These are phyloP conservation scores for Scaptodrosophila latifasciaeformis DNA, from an alignment of 2,888 invertebrate genomes.

Conservation along the genomic window DNA sequence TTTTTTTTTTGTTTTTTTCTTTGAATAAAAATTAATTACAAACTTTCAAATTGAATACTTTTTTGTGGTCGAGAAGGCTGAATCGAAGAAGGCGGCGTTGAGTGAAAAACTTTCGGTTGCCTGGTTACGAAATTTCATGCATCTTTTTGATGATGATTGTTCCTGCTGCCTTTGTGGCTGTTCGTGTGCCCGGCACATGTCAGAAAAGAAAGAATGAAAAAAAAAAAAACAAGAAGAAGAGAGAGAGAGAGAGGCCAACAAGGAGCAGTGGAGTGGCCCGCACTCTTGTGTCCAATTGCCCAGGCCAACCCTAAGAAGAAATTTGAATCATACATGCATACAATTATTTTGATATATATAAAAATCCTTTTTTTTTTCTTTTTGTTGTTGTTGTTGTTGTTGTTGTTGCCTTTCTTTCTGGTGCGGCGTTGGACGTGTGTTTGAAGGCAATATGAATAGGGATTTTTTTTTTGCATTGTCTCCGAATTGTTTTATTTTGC, in stretches of 20 bases:
- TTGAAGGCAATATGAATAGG: conserved; percentile 13
- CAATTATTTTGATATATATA: too few relatives aligned
- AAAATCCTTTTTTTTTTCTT: too few relatives aligned
- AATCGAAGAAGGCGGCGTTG: too few relatives aligned
- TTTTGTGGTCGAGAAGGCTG: too few relatives aligned
- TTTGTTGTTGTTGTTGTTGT: background rate
- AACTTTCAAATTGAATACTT: too few relatives aligned
- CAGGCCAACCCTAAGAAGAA: background rate
- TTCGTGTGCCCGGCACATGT: conserved; percentile 64
- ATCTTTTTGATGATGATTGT: background rate
- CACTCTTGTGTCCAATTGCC: too few relatives aligned
- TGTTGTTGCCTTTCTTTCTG: conserved; percentile 6
- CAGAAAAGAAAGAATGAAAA: conserved; percentile 34
- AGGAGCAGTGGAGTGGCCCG: too few relatives aligned
- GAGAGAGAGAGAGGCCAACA: background rate
- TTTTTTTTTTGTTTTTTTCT: too few relatives aligned
- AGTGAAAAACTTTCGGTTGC: too few relatives aligned
- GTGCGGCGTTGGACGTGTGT: conserved; percentile 12
- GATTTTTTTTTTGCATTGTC: conserved; percentile 62
- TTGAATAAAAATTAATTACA: too few relatives aligned
- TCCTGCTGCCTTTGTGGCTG: conserved; percentile 29
- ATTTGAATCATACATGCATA: background rate
- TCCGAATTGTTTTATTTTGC: too few relatives aligned
- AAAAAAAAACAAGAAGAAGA: background rate
- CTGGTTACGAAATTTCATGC: background rate